Evolutionary conservation across 2,797 vertebrate genomes (phyloP).

Genomic region (Champsocephalus gunnari): DNA sequence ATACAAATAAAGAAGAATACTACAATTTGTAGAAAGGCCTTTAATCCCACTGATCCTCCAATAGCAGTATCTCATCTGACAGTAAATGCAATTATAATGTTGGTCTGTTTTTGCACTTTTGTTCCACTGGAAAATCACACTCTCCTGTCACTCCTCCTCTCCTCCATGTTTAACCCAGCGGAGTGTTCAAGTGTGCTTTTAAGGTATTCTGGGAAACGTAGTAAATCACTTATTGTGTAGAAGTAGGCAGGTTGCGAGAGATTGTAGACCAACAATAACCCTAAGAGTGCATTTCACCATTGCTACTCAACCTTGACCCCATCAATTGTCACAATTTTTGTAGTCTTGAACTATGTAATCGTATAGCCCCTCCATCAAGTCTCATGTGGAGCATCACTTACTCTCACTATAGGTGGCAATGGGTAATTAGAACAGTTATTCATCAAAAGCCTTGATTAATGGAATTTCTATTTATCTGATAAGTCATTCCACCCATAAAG

Average conservation of each 20-base stretch:
- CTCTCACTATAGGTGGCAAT: background rate
- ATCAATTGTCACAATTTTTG: background rate
- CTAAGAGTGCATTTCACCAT: background rate
- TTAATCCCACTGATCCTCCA: slow-evolving; percentile 48
- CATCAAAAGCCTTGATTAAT: background rate
- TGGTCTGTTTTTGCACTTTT: slow-evolving; percentile 4
- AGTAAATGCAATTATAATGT: background rate
- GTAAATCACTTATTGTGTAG: background rate
- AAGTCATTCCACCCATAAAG: background rate
- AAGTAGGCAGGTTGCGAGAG: background rate
- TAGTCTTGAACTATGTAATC: background rate
- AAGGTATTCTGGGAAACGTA: slow-evolving; percentile 1
- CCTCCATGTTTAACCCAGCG: background rate
- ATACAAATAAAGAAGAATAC: slow-evolving; percentile 5
- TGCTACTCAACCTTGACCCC: background rate
- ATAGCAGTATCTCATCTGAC: background rate
- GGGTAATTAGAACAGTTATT: slow-evolving; percentile 1
- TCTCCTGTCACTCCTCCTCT: background rate
- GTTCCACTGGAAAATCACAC: slow-evolving; percentile 24
- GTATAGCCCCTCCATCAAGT: background rate
- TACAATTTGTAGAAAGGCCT: slow-evolving; percentile 18
- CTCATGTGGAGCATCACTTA: background rate
- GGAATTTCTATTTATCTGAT: background rate
- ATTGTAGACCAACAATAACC: background rate
- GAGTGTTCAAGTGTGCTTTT: background rate